phyloP scores from a whole-genome alignment of 2,797 vertebrate species.

The Neosilurus hyrtlii region DNA sequence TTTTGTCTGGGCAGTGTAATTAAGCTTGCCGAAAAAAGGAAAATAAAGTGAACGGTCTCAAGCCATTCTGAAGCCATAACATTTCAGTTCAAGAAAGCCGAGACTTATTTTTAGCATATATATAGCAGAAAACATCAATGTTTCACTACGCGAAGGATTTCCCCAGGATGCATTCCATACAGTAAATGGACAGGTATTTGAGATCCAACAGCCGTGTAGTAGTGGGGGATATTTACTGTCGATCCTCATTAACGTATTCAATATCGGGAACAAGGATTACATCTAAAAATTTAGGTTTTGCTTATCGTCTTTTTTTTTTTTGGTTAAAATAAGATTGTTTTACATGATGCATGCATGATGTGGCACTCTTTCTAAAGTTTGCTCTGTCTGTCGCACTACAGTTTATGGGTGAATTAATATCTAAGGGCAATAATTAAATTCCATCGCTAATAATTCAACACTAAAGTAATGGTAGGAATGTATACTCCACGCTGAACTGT shows the following conservation, averaged over 20 bases:
- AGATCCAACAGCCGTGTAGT: neutral
- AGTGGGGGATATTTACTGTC: neutral
- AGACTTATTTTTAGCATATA: neutral
- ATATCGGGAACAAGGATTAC: neutral
- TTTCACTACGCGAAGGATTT: neutral
- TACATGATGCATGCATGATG: neutral
- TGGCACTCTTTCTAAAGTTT: neutral
- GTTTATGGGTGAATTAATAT: neutral
- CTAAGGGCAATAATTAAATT: neutral
- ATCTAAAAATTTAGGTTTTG: neutral
- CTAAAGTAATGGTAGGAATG: neutral
- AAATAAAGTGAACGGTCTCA: neutral
- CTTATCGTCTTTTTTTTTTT: too few species aligned
- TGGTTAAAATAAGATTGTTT: too few species aligned
- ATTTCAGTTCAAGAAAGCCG: neutral
- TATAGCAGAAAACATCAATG: neutral
- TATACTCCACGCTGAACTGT: too few species aligned
- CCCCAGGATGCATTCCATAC: neutral
- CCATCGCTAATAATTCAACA: neutral
- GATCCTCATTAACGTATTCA: neutral
- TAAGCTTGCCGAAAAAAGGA: neutral
- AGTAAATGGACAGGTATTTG: neutral
- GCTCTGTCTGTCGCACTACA: neutral
- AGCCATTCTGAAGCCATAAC: neutral
- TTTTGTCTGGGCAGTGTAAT: too few species aligned